Base-by-base conservation (phyloP, 2,113 vertebrate genomes). In the Nothocercus nigrocapillus region DNA sequence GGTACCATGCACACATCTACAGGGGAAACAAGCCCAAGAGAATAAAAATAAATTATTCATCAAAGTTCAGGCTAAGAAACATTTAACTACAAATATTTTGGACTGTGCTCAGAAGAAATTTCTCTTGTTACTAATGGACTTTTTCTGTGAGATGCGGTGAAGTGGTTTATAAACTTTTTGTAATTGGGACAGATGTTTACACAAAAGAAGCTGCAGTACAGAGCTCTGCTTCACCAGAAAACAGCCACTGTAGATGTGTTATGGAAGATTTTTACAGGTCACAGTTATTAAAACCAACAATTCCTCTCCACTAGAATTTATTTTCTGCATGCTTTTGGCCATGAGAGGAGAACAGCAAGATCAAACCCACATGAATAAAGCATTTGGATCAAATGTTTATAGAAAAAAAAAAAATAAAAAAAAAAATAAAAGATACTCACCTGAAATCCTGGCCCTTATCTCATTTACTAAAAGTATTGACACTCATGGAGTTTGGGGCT, bases 1-100 rank as follows among this genome's bases (percentile, higher is more conserved):
- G 89, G 98, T 98, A 79, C 99, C 99, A 27, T 99, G 99, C 42
- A 99, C 98, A 81, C 99, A 99, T 97, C 99, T 99, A 94, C 58
- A 91, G 93, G 82, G 66, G 85, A 95, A 85, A 96, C 85, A 95
- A 95, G 88, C 32, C 80, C 82, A 94, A 95, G 70, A 97, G 96
- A 85, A 88, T 80, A 95, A 87, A 77, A 88, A 88, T 63, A 87
- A 62, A 69, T 96, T 83, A 97, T 96, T 97, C 84, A 97, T 95
- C 94, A 94, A 93, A 93, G 88, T 90, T 95, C 89, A 94, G 93
- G 93, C 82, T 95, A 89, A 96, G 97, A 72, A 91, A 96, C 87
- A 96, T 95, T 95, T 95, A 94, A 92, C 80, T 95, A 90, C 88
- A 94, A 90, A 93, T 94, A 89, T 74, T 95, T 97, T 92, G 96